Conservation (phyloP, 2,888 invertebrate species). For the Proisotoma minuta region DNA sequence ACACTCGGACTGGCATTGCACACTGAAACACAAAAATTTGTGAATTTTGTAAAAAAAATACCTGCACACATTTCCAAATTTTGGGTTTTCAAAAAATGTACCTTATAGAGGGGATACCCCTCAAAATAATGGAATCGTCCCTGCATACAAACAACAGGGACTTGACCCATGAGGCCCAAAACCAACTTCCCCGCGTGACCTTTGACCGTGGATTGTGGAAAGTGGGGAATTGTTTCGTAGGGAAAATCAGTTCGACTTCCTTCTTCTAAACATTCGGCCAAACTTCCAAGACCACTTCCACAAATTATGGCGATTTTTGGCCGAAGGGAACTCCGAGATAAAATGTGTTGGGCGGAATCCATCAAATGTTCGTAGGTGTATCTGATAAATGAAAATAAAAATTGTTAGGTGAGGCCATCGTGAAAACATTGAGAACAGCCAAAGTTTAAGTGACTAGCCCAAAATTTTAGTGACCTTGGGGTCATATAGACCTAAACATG, state of each 20-base stretch:
- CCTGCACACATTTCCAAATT: too few relatives aligned
- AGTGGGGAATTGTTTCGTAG: constrained; percentile 87
- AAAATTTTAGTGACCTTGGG: too few relatives aligned
- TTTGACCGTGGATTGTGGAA: constrained; percentile 84
- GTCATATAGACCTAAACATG: too few relatives aligned
- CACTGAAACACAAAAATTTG: too few relatives aligned
- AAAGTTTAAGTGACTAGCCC: too few relatives aligned
- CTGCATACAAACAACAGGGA: constrained; percentile 91
- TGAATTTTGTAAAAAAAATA: too few relatives aligned
- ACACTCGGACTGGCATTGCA: constrained; percentile 89
- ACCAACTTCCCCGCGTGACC: constrained; percentile 90
- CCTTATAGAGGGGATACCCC: constrained; percentile 88
- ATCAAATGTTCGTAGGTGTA: constrained; percentile 76
- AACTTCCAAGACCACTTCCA: constrained; percentile 73
- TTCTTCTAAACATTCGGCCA: constrained; percentile 51
- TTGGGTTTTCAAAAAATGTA: too few relatives aligned
- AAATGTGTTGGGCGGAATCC: constrained; percentile 70
- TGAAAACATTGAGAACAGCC: too few relatives aligned
- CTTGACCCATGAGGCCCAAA: constrained; percentile 74
- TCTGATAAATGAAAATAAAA: constrained; percentile 55
- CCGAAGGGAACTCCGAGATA: constrained; percentile 62
- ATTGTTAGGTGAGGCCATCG: too few relatives aligned
- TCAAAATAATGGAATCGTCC: constrained; percentile 97
- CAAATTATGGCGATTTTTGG: constrained; percentile 92
- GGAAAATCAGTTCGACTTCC: constrained; percentile 69